A percentile compares a stretch with the other conserved stretches of the same genome.
phyloP scores from a whole-genome alignment of 2,797 vertebrate genomes.

The Typhlichthys subterraneus region DNA sequence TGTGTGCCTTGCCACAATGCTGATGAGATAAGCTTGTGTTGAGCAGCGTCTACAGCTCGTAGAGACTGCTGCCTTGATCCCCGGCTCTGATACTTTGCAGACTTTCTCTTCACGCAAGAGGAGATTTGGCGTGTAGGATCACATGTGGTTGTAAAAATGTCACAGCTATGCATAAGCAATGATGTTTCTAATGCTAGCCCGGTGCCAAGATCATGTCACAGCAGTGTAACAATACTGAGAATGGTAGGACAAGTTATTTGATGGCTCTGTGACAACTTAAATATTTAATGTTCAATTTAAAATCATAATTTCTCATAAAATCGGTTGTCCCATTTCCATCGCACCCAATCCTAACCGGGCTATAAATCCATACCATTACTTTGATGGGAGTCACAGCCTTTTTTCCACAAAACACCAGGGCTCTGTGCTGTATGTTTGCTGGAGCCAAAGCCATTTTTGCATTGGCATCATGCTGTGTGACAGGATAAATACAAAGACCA shows the following conservation, averaged over 20 bases:
- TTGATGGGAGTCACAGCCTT: conserved; percentile 13
- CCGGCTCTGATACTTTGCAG: conserved; percentile 28
- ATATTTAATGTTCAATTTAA: neutral
- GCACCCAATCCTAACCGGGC: neutral
- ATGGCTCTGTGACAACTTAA: neutral
- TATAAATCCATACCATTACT: conserved; percentile 14
- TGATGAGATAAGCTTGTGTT: conserved; percentile 64
- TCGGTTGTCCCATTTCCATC: neutral
- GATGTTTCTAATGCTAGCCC: conserved; percentile 6
- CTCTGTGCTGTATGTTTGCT: conserved; percentile 15
- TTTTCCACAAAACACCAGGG: conserved; percentile 18
- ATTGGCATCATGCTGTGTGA: conserved; percentile 35
- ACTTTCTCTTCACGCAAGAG: conserved; percentile 26
- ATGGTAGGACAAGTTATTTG: conserved; percentile 7
- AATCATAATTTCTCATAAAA: neutral
- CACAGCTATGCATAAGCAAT: conserved; percentile 13
- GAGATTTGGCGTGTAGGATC: conserved; percentile 23
- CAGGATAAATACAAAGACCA: conserved; percentile 25
- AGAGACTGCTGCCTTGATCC: conserved; percentile 59
- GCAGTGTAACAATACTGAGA: neutral
- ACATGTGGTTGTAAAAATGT: neutral
- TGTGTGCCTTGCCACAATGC: conserved; percentile 54
- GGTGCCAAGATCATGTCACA: conserved; percentile 17
- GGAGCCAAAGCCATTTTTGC: conserved; percentile 45
- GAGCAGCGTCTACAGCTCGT: conserved; percentile 58